A percentile compares a stretch with the other conserved stretches of the same genome.
Evolutionary conservation across 2,113 vertebrate species (phyloP).

Genomic region (Damaliscus lunatus): DNA sequence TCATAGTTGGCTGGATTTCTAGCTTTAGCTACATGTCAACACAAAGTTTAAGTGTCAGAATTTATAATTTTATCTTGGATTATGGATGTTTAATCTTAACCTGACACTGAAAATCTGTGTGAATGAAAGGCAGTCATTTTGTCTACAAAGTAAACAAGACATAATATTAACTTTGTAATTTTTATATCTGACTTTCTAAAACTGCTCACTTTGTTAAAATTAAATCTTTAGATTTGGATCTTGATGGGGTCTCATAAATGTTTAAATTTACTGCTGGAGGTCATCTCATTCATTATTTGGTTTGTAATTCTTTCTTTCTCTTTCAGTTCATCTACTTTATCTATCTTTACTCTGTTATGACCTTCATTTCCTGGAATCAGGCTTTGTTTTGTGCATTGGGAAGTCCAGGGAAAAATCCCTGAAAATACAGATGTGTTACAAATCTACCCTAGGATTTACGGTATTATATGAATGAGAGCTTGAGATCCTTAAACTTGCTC

Average conservation of each 20-base stretch:
- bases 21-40: slow-evolving; percentile 1
- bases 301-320: background rate
- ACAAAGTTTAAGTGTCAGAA: slow-evolving; percentile 36
- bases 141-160: background rate
- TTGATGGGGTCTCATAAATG: background rate
- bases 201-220: background rate
- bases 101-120: background rate
- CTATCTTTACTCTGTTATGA: background rate
- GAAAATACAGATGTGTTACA: background rate
- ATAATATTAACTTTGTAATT: background rate
- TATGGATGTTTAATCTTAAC: background rate
- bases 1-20: background rate
- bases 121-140: background rate
- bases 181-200: background rate
- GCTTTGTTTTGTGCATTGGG: background rate
- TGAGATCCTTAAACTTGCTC: background rate
- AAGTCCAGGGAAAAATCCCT: background rate
- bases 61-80: slow-evolving; percentile 2
- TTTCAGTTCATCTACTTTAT: background rate
- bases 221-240: background rate
- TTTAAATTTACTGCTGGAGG: background rate
- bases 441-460: background rate
- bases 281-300: background rate
- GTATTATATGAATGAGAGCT: background rate
- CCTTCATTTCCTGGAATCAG: background rate